A percentile compares a stretch with the other conserved stretches of the same genome.
phyloP scores from a whole-genome alignment of 2,888 invertebrate species.

The Andrena camellia region DNA sequence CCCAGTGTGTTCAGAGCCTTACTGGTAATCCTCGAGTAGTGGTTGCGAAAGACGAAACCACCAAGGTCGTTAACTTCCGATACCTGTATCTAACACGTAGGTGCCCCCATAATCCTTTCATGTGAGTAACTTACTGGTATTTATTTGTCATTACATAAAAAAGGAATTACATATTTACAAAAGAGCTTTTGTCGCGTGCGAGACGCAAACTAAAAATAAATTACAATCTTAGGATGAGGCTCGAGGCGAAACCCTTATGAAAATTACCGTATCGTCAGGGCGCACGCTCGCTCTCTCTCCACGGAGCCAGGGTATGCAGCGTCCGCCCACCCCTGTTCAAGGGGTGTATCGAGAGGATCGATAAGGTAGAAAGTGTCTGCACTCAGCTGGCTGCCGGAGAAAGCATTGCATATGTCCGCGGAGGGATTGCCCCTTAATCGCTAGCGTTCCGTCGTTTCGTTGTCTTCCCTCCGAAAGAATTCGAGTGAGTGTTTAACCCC shows the following conservation, averaged over 20 bases:
- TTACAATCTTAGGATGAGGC: constrained; percentile 52
- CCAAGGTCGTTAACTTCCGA: too few species aligned
- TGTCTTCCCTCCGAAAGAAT: neutral
- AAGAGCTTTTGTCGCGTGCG: constrained; percentile 22
- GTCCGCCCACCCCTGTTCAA: constrained; percentile 19
- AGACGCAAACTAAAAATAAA: constrained; percentile 37
- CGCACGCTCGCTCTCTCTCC: neutral
- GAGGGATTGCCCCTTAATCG: constrained; percentile 12
- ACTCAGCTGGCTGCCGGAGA: constrained; percentile 25
- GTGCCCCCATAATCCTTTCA: neutral
- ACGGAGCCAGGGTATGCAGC: constrained; percentile 33
- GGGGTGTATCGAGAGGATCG: constrained; percentile 58
- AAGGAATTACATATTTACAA: constrained; percentile 71
- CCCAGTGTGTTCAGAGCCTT: too few species aligned
- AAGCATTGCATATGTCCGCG: constrained; percentile 16
- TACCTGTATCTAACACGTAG: too few species aligned
- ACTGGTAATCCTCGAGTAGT: too few species aligned
- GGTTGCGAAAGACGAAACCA: too few species aligned
- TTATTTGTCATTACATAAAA: constrained; percentile 69
- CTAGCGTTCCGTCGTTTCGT: constrained; percentile 1
- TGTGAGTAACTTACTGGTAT: constrained; percentile 32
- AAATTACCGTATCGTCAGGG: constrained; percentile 2
- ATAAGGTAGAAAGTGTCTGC: constrained; percentile 61
- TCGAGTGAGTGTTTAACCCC: constrained; percentile 36
- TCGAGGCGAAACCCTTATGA: constrained; percentile 9